phyloP scores from a whole-genome alignment of 2,888 invertebrate species.

The Noctua pronuba region DNA sequence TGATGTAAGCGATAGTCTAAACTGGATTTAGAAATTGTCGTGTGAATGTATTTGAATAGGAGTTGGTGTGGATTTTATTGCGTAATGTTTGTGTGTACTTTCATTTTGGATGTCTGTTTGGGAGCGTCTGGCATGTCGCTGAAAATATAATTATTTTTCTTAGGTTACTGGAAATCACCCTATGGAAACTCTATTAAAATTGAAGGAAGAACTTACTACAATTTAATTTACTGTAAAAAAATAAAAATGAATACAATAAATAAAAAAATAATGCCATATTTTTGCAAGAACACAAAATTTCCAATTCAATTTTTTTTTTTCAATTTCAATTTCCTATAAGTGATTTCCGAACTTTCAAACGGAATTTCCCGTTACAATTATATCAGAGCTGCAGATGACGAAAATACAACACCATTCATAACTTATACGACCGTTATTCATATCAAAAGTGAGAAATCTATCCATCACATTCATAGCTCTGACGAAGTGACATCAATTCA shows the following conservation, averaged over 20 bases:
- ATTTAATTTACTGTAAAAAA: too few relatives aligned
- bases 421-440: not conserved
- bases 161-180: not conserved
- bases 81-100: not conserved
- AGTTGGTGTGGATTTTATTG: slow-evolving; percentile 18
- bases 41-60: slow-evolving; percentile 44
- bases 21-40: slow-evolving; percentile 48
- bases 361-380: not conserved
- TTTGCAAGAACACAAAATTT: not conserved
- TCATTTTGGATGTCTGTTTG: not conserved
- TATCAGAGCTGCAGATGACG: not conserved
- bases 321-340: not conserved
- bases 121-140: not conserved
- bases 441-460: slow-evolving; percentile 20
- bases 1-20: slow-evolving; percentile 51
- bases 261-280: not conserved
- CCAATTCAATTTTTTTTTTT: too few relatives aligned
- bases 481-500: slow-evolving; percentile 39
- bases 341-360: not conserved
- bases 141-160: not conserved
- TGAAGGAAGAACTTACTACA: too few relatives aligned
- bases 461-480: slow-evolving; percentile 9
- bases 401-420: not conserved
- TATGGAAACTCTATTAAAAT: not conserved
- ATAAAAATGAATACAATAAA: not conserved